Evolutionary conservation across 2,797 vertebrate species (phyloP).

Genomic region (Champsocephalus esox): DNA sequence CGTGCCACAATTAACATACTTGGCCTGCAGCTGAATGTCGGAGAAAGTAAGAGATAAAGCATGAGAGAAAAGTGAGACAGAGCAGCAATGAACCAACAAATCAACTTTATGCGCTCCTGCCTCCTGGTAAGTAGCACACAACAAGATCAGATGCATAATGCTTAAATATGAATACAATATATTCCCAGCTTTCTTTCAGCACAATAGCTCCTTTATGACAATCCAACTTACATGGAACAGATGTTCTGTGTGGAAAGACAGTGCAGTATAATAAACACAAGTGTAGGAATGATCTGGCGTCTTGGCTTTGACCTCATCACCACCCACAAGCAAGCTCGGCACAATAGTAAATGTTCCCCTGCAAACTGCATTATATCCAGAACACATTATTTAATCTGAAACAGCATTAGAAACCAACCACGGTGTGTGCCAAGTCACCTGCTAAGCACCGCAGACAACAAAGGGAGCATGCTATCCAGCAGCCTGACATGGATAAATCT

Average conservation of each 20-base stretch:
- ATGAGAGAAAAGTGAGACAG: slow-evolving; percentile 22
- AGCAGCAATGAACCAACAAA: slow-evolving; percentile 48
- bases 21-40: slow-evolving; percentile 54
- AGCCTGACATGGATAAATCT: slow-evolving; percentile 7
- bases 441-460: slow-evolving; percentile 10
- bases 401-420: slow-evolving; percentile 1
- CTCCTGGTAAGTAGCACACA: slow-evolving; percentile 40
- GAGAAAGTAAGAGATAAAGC: slow-evolving; percentile 41
- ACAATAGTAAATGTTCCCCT: not conserved
- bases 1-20: slow-evolving; percentile 60
- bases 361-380: not conserved
- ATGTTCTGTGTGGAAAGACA: slow-evolving; percentile 11
- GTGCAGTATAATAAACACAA: not conserved
- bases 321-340: not conserved
- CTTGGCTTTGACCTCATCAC: not conserved
- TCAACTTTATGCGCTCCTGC: slow-evolving; percentile 42
- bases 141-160: slow-evolving; percentile 39
- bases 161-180: slow-evolving; percentile 43
- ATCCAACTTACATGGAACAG: not conserved
- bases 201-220: slow-evolving; percentile 13
- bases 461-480: not conserved
- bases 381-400: not conserved
- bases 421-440: slow-evolving; percentile 8
- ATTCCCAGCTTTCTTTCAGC: slow-evolving; percentile 10
- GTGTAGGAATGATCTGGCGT: not conserved